Evolutionary conservation across 37 sponge, comb jelly and placozoan species (phyloP).

Genomic region (Axinella damicornis): DNA sequence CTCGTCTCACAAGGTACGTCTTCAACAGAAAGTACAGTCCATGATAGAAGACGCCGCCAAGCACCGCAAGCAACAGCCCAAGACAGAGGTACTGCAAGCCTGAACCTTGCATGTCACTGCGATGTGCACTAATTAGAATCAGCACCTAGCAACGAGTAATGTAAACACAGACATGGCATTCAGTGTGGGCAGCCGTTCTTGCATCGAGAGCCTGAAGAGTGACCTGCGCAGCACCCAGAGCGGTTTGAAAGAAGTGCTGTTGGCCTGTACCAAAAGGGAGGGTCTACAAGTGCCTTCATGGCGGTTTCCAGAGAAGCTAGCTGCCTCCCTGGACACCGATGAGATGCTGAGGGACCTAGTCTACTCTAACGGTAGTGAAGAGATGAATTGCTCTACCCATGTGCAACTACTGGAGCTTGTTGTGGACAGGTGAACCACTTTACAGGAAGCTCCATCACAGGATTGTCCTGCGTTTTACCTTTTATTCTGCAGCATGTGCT

Average conservation of each 20-base stretch:
- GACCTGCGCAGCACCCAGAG: constrained; percentile 26
- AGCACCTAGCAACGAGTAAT: neutral
- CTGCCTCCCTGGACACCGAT: constrained; percentile 34
- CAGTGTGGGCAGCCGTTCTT: neutral
- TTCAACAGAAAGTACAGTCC: neutral
- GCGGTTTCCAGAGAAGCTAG: constrained; percentile 63
- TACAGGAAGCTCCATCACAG: neutral
- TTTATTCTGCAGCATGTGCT: too few species aligned
- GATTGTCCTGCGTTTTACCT: neutral
- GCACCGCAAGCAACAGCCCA: too few species aligned
- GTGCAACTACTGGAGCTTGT: constrained; percentile 40
- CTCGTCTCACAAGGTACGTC: constrained; percentile 2
- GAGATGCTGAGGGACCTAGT: constrained; percentile 13
- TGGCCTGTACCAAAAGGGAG: neutral
- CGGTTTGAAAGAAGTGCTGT: constrained; percentile 28
- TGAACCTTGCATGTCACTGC: too few species aligned
- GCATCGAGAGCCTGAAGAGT: constrained; percentile 20
- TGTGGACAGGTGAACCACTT: constrained; percentile 51
- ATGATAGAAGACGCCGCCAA: neutral
- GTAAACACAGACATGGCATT: neutral
- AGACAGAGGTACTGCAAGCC: too few species aligned
- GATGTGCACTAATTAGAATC: constrained; percentile 9
- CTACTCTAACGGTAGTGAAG: constrained; percentile 3
- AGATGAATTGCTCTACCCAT: neutral
- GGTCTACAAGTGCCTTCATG: constrained; percentile 58